Base-by-base conservation (phyloP, 53 echinoderm and acorn worm genomes). In the Holothuria leucospilota region DNA sequence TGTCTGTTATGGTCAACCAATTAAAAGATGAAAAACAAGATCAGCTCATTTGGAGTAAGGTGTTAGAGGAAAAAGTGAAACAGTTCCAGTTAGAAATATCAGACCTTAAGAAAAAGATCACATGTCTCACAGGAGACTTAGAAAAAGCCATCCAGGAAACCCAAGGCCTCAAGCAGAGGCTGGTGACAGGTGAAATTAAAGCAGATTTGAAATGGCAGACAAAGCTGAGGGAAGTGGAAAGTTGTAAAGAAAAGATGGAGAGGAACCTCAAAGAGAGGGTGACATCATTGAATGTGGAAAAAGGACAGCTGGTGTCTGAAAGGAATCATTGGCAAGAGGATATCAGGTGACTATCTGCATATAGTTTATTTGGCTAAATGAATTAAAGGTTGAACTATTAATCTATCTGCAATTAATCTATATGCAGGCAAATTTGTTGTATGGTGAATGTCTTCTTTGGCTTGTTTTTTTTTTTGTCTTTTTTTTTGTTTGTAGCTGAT, bases 21-120 rank as follows among this genome's bases (percentile, higher is more conserved):
- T 34, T 80, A 58, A 29, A 80, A 30, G 30, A 80, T 21, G 80
- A 80, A 58, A 80, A 80, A 59, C 38, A 60, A 18, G 62, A 80
- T 59, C 80, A 80, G 6, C 4, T 80, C 15, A 80, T 38, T 21
- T 59, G 80, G 59, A 58, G 80, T 58, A 29, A 29, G 61, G 13
- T 60, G 29, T 39, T 80, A 38, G 61, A 80, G 18, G 39, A 61
- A 39, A 59, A 80, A 34, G 25, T 80, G 13, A 28, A 18, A 20
- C 26, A 56, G 16, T 80, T 80, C n/a, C 80, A 80, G 34, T 51
- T 20, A 11, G 80, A 80, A 56, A 80, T 80, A 29, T 16, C 58
- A 4, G 30, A 60, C 25, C 80, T 80, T 20, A 80, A 80, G 61
- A 28, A 34, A 16, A 59, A 14, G 18, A 80, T 80, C 0, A 6